Percentiles rank a stretch among this genome's conserved stretches.
These are phyloP conservation scores for Papilio glaucus DNA, from an alignment of 1,140 invertebrate genomes.

Conservation along the genomic window DNA sequence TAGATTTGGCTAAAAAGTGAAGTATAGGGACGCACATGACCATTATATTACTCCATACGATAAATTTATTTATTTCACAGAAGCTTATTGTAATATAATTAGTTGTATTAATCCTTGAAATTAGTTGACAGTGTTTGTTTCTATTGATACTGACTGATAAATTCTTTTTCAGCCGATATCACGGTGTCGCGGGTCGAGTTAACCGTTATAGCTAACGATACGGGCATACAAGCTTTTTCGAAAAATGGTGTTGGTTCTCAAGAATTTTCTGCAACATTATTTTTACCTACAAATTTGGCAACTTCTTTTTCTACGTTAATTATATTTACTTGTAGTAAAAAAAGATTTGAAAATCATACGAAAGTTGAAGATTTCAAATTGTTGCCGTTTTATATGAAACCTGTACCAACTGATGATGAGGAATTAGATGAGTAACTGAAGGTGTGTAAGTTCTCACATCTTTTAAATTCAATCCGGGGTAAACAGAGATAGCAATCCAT, in stretches of 20 bases:
- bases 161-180: conserved; percentile 16
- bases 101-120: too few relatives aligned
- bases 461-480: too few relatives aligned
- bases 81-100: too few relatives aligned
- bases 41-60: too few relatives aligned
- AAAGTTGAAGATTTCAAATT: background rate
- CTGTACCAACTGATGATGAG: background rate
- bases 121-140: too few relatives aligned
- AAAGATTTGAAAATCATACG: background rate
- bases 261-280: conserved; percentile 25
- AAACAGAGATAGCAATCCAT: too few relatives aligned
- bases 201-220: conserved; percentile 19
- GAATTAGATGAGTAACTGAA: conserved; percentile 27
- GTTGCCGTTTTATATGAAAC: conserved; percentile 23
- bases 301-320: conserved; percentile 16
- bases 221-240: conserved; percentile 17
- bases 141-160: too few relatives aligned
- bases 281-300: conserved; percentile 31
- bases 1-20: too few relatives aligned
- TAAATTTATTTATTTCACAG: too few relatives aligned
- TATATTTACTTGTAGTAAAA: conserved; percentile 26
- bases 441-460: too few relatives aligned
- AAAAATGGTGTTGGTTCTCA: conserved; percentile 17
- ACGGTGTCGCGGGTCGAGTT: conserved; percentile 21
- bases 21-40: too few relatives aligned